Conservation (phyloP, 2,888 invertebrate genomes). For the Diploptera punctata region DNA sequence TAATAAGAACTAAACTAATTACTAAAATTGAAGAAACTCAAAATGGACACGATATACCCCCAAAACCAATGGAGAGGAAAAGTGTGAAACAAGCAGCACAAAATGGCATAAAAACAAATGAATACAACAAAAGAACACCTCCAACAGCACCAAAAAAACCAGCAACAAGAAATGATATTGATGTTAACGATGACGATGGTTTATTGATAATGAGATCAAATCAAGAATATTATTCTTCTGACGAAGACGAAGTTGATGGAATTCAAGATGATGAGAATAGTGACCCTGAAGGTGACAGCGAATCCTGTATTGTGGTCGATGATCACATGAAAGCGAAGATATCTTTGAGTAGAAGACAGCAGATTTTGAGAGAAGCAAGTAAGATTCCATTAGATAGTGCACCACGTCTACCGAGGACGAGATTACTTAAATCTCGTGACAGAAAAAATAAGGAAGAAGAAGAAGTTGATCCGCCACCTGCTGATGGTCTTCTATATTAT, state of each 20-base stretch:
- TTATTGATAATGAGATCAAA: slow-evolving; percentile 16
- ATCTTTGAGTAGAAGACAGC: not conserved
- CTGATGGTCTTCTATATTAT: slow-evolving; percentile 42
- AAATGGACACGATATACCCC: not conserved
- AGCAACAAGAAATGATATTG: not conserved
- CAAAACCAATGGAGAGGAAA: slow-evolving; percentile 21
- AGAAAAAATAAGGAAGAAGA: slow-evolving; percentile 46
- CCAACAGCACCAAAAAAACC: slow-evolving; percentile 10
- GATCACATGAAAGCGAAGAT: slow-evolving; percentile 61
- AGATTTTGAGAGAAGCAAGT: not conserved
- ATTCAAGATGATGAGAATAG: slow-evolving; percentile 47
- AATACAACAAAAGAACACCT: not conserved
- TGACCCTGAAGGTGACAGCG: slow-evolving; percentile 56
- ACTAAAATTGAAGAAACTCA: slow-evolving; percentile 16
- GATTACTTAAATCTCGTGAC: slow-evolving; percentile 54
- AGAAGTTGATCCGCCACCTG: not conserved
- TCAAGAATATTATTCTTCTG: slow-evolving; percentile 9
- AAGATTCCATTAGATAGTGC: slow-evolving; percentile 49
- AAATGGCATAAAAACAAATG: not conserved
- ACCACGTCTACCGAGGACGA: slow-evolving; percentile 71
- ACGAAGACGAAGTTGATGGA: slow-evolving; percentile 23
- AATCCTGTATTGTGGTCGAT: slow-evolving; percentile 80
- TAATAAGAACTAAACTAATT: slow-evolving; percentile 26
- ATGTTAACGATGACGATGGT: slow-evolving; percentile 37
- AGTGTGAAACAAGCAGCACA: not conserved